These are phyloP conservation scores for Sphaeridia pumilis DNA, from an alignment of 2,888 invertebrate genomes.

Conservation along the genomic window DNA sequence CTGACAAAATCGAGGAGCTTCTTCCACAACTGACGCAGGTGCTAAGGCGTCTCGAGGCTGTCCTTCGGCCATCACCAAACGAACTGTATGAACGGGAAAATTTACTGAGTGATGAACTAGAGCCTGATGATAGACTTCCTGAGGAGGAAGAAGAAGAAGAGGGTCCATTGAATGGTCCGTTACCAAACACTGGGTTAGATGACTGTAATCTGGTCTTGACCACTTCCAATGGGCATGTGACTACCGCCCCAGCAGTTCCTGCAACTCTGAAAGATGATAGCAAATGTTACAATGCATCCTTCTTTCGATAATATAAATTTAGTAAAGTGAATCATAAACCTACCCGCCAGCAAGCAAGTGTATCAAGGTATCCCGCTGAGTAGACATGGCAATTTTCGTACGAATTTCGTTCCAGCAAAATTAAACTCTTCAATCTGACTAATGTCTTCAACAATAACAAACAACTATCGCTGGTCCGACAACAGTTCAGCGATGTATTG, in stretches of 20 bases:
- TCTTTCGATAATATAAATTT: not conserved
- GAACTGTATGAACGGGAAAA: conserved; percentile 1
- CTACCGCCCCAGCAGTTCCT: conserved; percentile 90
- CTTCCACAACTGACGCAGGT: conserved; percentile 48
- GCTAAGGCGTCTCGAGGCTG: conserved; percentile 53
- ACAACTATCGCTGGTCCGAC: too few relatives aligned
- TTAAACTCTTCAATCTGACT: too few relatives aligned
- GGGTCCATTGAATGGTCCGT: conserved; percentile 41
- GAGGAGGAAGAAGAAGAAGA: conserved; percentile 1
- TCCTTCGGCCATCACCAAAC: conserved; percentile 43
- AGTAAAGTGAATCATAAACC: conserved; percentile 44
- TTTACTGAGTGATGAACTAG: too few relatives aligned
- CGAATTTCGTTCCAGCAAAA: conserved; percentile 21
- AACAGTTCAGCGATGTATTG: conserved; percentile 6
- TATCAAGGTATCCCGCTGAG: conserved; percentile 64
- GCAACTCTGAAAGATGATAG: conserved; percentile 58
- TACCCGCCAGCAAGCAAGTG: conserved; percentile 94
- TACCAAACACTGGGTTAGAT: conserved; percentile 55
- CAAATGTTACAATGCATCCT: conserved; percentile 14
- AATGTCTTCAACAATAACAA: too few relatives aligned
- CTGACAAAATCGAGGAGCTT: conserved; percentile 37
- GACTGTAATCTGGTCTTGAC: conserved; percentile 95
- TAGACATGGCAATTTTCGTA: conserved; percentile 36
- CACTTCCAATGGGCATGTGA: conserved; percentile 95
- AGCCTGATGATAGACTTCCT: not conserved